phyloP scores from a whole-genome alignment of 2,888 invertebrate genomes.

The Matsumyia berberina region DNA sequence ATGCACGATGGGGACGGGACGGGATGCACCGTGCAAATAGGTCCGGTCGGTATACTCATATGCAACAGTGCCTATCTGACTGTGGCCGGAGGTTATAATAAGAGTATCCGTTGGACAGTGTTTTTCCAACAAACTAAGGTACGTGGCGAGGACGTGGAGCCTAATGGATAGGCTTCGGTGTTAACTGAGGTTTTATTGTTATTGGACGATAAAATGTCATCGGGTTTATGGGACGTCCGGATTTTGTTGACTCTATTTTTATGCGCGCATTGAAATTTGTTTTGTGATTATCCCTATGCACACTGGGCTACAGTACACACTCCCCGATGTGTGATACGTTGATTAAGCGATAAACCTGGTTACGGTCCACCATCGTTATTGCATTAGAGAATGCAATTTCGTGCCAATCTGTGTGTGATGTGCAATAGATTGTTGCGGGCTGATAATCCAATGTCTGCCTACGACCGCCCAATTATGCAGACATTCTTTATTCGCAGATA shows the following conservation, averaged over 20 bases:
- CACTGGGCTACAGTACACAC: neutral
- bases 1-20: conserved; percentile 33
- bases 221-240: conserved; percentile 24
- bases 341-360: conserved; percentile 9
- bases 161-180: neutral
- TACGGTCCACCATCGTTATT: neutral
- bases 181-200: conserved; percentile 28
- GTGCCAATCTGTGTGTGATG: neutral
- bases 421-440: neutral
- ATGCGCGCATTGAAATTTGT: conserved; percentile 5
- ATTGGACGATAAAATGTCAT: conserved; percentile 42
- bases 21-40: conserved; percentile 26
- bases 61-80: neutral
- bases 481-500: no score
- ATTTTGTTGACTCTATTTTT: conserved; percentile 24
- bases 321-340: neutral
- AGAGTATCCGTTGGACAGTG: conserved; percentile 13
- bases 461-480: no score
- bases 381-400: neutral
- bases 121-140: neutral
- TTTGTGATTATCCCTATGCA: conserved; percentile 3
- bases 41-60: neutral
- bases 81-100: conserved; percentile 4
- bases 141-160: neutral
- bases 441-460: neutral